These are phyloP conservation scores for Neuroterus valhalla DNA, from an alignment of 1,140 invertebrate genomes.

Conservation along the genomic window DNA sequence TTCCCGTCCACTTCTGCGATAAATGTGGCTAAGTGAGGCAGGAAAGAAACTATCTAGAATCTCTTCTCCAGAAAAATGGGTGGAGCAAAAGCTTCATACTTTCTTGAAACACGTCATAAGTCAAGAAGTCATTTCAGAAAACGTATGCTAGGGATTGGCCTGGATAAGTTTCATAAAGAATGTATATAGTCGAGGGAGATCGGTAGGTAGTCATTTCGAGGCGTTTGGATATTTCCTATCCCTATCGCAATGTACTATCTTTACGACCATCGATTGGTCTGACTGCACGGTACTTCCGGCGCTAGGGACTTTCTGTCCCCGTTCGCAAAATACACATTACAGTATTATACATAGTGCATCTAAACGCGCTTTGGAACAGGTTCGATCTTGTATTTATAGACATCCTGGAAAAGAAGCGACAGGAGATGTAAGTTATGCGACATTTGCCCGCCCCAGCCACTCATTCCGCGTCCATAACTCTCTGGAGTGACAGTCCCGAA, in stretches of 20 bases:
- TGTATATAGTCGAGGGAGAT: slow-evolving; percentile 15
- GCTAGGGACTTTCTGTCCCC: slow-evolving; percentile 1
- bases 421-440: slow-evolving; percentile 63
- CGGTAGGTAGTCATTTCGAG: slow-evolving; percentile 26
- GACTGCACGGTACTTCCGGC: slow-evolving; percentile 28
- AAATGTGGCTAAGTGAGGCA: too few species aligned
- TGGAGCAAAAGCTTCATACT: too few species aligned
- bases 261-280: slow-evolving; percentile 29
- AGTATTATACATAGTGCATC: slow-evolving; percentile 15
- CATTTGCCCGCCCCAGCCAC: slow-evolving; percentile 63
- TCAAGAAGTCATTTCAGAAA: slow-evolving; percentile 1
- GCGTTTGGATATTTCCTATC: slow-evolving; percentile 15
- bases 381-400: slow-evolving; percentile 66
- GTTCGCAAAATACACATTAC: neutral
- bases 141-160: slow-evolving; percentile 23
- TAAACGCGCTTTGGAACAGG: slow-evolving; percentile 17
- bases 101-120: neutral
- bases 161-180: slow-evolving; percentile 25
- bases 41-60: too few species aligned
- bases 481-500: slow-evolving; percentile 61
- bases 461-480: slow-evolving; percentile 65
- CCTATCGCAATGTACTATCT: slow-evolving; percentile 29
- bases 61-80: too few species aligned
- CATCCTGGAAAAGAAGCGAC: slow-evolving; percentile 63
- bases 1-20: too few species aligned